Percentiles rank a stretch among this genome's conserved stretches.
Conservation (phyloP, 2,888 invertebrate genomes). For the Octodonta nipae region DNA sequence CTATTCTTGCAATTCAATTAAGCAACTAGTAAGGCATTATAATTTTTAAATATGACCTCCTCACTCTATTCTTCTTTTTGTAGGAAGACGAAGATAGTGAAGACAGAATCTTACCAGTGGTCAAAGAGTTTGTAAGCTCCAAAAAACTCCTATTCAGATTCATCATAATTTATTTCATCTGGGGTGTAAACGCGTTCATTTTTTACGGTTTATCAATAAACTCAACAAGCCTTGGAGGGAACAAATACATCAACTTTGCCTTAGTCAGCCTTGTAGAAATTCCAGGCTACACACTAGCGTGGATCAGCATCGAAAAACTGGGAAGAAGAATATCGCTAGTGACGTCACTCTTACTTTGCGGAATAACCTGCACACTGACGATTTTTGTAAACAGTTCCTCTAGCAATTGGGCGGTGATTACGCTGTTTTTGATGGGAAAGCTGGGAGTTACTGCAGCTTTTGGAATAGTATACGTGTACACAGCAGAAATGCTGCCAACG, state of each 20-base stretch:
- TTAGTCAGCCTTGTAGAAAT: constrained; percentile 47
- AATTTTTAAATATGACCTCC: too few relatives aligned
- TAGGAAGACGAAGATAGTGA: too few relatives aligned
- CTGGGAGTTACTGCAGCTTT: background rate
- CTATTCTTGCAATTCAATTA: too few relatives aligned
- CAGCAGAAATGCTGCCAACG: constrained; percentile 44
- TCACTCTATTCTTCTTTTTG: too few relatives aligned
- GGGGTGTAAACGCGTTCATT: constrained; percentile 53
- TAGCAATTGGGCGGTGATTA: constrained; percentile 1
- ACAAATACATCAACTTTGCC: constrained; percentile 55
- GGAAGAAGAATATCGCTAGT: constrained; percentile 42
- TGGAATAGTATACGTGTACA: constrained; percentile 15
- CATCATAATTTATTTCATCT: constrained; percentile 19
- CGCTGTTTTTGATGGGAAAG: background rate
- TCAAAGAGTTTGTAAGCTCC: constrained; percentile 37
- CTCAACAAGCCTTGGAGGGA: constrained; percentile 50
- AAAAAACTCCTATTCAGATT: constrained; percentile 36
- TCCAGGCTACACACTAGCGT: constrained; percentile 43
- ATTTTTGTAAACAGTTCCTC: constrained; percentile 36
- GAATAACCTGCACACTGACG: constrained; percentile 40
- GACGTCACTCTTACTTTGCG: constrained; percentile 36
- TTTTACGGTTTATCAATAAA: constrained; percentile 56
- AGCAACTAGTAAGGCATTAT: too few relatives aligned
- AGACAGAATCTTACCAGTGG: constrained; percentile 31
- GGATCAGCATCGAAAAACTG: constrained; percentile 39